phyloP scores from a whole-genome alignment of 2,113 vertebrate species.

The Microcebus lehilahytsara region DNA sequence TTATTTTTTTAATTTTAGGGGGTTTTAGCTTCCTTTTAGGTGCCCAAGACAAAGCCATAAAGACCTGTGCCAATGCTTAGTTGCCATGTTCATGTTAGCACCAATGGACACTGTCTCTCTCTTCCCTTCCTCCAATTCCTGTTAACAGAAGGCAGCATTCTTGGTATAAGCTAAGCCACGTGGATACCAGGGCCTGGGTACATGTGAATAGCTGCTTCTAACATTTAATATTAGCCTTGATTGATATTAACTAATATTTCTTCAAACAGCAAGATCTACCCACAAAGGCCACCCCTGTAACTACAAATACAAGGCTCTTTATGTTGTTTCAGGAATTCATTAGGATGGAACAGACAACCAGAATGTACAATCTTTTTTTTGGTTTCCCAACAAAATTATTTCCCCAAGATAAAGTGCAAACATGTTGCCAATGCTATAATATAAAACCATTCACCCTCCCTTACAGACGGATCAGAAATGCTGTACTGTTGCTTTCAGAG shows the following conservation, averaged over 20 bases:
- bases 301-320: neutral
- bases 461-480: rapidly evolving
- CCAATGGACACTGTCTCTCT: neutral
- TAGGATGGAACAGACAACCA: neutral
- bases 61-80: neutral
- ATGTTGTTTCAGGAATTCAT: neutral
- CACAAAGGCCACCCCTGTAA: neutral
- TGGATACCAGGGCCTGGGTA: neutral
- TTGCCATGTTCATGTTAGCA: neutral
- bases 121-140: neutral
- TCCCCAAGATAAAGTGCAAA: neutral
- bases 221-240: neutral
- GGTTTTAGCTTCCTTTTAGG: neutral
- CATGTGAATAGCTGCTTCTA: neutral
- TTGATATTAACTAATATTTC: neutral
- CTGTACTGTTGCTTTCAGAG: neutral
- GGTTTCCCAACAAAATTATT: slow-evolving; percentile 4
- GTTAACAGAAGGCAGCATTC: neutral
- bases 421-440: rapidly evolving
- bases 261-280: neutral
- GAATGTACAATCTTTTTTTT: neutral
- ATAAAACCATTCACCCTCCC: neutral
- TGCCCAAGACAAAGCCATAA: neutral
- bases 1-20: neutral
- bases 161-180: too few relatives aligned